Percentiles rank a stretch among this genome's conserved stretches.
phyloP scores from a whole-genome alignment of 2,113 vertebrate species.

The Tetrax tetrax region DNA sequence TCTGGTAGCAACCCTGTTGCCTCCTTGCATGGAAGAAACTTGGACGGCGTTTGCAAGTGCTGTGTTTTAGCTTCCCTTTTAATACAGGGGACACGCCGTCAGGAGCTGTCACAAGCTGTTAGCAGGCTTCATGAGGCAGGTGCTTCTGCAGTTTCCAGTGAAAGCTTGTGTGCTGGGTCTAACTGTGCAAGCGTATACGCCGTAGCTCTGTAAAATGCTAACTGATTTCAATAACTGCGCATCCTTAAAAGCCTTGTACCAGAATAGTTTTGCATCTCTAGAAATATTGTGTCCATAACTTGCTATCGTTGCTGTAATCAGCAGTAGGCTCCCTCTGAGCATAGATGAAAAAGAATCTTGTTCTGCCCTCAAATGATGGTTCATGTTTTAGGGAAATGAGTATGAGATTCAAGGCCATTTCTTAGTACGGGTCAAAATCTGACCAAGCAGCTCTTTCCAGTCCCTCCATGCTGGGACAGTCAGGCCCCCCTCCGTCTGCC shows the following conservation, averaged over 20 bases:
- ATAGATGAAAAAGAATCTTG: not conserved
- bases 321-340: not conserved
- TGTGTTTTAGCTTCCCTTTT: not conserved
- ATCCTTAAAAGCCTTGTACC: not conserved
- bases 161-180: not conserved
- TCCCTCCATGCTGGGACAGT: not conserved
- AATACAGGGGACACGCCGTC: rapidly evolving
- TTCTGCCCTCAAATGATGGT: no score
- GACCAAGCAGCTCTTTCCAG: not conserved
- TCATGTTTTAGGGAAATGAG: not conserved
- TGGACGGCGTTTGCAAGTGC: not conserved
- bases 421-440: not conserved
- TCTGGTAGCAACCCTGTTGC: not conserved
- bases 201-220: not conserved
- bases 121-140: not conserved
- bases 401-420: not conserved
- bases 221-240: not conserved
- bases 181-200: not conserved
- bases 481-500: not conserved
- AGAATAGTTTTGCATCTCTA: not conserved
- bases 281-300: not conserved
- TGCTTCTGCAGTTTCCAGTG: conserved; percentile 20
- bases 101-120: not conserved
- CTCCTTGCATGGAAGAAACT: not conserved
- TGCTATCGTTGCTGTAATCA: not conserved